These are phyloP conservation scores for Anastatus disparis DNA, from an alignment of 1,140 invertebrate species.

Conservation along the genomic window DNA sequence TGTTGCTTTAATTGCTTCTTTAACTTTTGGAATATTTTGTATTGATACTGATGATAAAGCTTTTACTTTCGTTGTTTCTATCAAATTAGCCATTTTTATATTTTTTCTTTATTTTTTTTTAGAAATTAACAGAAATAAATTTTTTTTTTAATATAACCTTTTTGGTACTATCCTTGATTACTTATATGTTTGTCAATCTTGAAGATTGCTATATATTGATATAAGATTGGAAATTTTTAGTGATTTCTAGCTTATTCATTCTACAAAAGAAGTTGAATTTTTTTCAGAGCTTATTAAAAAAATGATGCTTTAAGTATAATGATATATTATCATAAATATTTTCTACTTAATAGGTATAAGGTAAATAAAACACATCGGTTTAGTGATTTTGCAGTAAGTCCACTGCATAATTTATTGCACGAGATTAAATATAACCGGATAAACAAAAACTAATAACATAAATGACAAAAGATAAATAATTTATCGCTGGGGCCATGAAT, in stretches of 20 bases:
- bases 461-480: slow-evolving; percentile 17
- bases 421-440: slow-evolving; percentile 46
- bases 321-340: too few relatives aligned
- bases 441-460: slow-evolving; percentile 14
- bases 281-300: too few relatives aligned
- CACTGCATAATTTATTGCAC: slow-evolving; percentile 60
- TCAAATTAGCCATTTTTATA: too few relatives aligned
- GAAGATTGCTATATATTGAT: background rate
- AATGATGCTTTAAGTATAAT: too few relatives aligned
- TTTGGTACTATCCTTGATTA: too few relatives aligned
- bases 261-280: too few relatives aligned
- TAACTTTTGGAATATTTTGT: slow-evolving; percentile 38
- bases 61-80: background rate
- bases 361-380: background rate
- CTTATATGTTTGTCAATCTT: too few relatives aligned
- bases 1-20: slow-evolving; percentile 40
- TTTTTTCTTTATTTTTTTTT: background rate
- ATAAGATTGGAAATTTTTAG: background rate
- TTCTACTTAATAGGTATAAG: too few relatives aligned
- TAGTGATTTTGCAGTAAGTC: slow-evolving; percentile 50
- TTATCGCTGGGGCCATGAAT: too few relatives aligned
- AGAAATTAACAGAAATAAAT: background rate
- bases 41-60: slow-evolving; percentile 35
- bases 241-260: too few relatives aligned
- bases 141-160: background rate